A percentile compares a stretch with the other conserved stretches of the same genome.
phyloP scores from a whole-genome alignment of 2,888 invertebrate species.

The Coecobrya sp. region DNA sequence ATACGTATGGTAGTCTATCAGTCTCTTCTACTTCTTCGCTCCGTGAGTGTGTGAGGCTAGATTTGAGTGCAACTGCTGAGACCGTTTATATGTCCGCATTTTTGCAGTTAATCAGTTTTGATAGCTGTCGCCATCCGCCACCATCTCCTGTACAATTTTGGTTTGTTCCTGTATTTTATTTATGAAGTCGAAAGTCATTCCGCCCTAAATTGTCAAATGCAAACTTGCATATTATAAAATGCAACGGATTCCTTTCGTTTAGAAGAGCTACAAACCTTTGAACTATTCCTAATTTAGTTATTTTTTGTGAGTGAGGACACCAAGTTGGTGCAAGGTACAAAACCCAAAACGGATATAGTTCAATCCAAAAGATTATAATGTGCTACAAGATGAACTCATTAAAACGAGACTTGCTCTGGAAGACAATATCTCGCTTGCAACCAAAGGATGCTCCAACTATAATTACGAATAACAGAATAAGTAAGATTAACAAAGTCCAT shows the following conservation, averaged over 20 bases:
- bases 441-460: no score
- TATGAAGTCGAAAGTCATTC: conserved; percentile 16
- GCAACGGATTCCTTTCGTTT: neutral
- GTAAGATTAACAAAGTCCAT: no score
- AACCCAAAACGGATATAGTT: no score
- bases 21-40: neutral
- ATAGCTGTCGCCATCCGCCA: neutral
- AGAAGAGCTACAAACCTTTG: neutral
- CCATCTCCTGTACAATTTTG: neutral
- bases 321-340: neutral
- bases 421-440: no score
- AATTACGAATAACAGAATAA: no score
- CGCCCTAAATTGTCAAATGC: conserved; percentile 5
- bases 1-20: neutral
- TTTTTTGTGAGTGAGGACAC: neutral
- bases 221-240: neutral
- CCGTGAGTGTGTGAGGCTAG: neutral
- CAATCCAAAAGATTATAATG: no score
- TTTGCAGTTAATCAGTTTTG: conserved; percentile 40
- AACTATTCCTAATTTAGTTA: neutral
- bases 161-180: conserved; percentile 36
- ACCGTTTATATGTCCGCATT: neutral
- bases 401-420: no score
- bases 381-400: no score
- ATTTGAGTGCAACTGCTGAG: neutral